Conservation (phyloP, 2,888 invertebrate genomes). For the Pachydiplax longipennis region DNA sequence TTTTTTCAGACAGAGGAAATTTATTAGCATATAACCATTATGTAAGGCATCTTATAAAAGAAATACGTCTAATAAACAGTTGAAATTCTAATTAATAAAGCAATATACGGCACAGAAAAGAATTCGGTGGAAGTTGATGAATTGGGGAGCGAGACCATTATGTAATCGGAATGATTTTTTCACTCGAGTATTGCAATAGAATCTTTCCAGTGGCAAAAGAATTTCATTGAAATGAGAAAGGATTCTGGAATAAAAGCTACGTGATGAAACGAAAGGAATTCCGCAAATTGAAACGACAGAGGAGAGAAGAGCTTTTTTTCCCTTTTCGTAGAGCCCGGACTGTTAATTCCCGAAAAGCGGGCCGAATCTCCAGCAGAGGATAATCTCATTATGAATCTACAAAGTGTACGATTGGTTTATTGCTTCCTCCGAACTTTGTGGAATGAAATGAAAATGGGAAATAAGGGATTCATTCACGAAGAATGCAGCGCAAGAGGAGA, state of each 20-base stretch:
- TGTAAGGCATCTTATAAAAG: no score
- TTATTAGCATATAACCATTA: no score
- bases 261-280: neutral
- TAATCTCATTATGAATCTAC: slow-evolving; percentile 38
- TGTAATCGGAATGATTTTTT: neutral
- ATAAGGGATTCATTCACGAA: neutral
- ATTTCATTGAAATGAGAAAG: neutral
- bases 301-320: neutral
- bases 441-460: neutral
- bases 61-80: no score
- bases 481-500: neutral
- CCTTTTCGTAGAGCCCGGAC: neutral
- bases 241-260: neutral
- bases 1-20: no score
- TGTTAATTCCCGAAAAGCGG: neutral
- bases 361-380: neutral
- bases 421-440: neutral
- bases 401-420: slow-evolving; percentile 34
- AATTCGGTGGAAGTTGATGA: no score
- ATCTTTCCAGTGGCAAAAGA: neutral
- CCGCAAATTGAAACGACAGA: neutral
- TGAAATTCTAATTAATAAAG: no score
- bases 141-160: no score
- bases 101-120: no score
- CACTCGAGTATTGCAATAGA: neutral